Evolutionary conservation across 2,888 invertebrate species (phyloP).

Genomic region (Zygogramma bicolorata): DNA sequence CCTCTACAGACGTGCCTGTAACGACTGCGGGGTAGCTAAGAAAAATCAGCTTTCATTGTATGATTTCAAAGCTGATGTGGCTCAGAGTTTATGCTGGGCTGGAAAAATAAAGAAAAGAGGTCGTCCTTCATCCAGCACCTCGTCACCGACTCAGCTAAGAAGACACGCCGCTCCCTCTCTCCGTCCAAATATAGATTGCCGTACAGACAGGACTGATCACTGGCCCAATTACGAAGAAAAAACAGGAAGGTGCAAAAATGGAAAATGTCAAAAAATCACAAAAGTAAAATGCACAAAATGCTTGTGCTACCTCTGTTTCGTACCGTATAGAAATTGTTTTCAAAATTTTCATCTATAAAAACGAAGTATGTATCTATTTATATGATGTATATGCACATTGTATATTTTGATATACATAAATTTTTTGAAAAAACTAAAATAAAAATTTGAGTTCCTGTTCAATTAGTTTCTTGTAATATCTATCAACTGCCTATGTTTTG

Average conservation of each 20-base stretch:
- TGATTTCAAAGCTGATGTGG: background rate
- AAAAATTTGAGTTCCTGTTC: background rate
- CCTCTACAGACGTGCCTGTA: background rate
- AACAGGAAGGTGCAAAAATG: too few relatives aligned
- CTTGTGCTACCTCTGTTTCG: background rate
- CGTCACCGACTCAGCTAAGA: background rate
- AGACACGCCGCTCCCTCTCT: background rate
- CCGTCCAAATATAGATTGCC: conserved; percentile 2
- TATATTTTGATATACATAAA: background rate
- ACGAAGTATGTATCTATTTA: background rate
- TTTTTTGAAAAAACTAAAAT: conserved; percentile 4
- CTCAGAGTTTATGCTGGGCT: background rate
- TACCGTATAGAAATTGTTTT: background rate
- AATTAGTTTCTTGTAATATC: background rate
- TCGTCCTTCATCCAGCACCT: background rate
- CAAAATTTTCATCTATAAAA: background rate
- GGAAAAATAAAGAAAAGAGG: conserved; percentile 3
- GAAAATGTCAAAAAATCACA: too few relatives aligned
- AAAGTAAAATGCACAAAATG: background rate
- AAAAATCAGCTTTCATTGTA: background rate
- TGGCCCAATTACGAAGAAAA: background rate
- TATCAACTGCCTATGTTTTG: conserved; percentile 5
- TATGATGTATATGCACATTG: background rate
- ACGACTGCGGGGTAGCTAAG: background rate
- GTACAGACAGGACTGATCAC: background rate